Percentiles rank a stretch among this genome's conserved stretches.
phyloP scores from a whole-genome alignment of 2,113 vertebrate genomes.

The Esox niger region DNA sequence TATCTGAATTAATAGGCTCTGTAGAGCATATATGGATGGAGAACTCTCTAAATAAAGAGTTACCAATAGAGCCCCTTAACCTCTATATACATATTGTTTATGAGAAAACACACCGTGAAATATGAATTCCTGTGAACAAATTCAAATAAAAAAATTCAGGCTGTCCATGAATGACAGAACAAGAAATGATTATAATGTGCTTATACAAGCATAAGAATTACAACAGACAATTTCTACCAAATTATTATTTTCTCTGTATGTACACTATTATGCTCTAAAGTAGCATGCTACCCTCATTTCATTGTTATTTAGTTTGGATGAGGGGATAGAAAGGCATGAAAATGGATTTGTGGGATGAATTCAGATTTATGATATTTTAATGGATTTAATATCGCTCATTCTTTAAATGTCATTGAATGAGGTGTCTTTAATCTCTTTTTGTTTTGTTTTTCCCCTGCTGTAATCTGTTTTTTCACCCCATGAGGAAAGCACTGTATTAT shows the following conservation, averaged over 20 bases:
- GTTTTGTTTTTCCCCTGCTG: slow-evolving; percentile 18
- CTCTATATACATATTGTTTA: not conserved
- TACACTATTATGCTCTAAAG: slow-evolving; percentile 8
- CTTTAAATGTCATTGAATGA: slow-evolving; percentile 26
- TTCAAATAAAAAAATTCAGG: not conserved
- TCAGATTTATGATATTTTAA: slow-evolving; percentile 52
- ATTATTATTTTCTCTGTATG: not conserved
- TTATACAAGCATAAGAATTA: too few species aligned
- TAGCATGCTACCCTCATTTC: slow-evolving; percentile 34
- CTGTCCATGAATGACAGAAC: not conserved
- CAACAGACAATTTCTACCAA: slow-evolving; percentile 16
- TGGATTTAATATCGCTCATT: slow-evolving; percentile 45
- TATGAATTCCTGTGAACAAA: not conserved
- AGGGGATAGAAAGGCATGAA: slow-evolving; percentile 3
- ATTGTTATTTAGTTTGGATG: slow-evolving; percentile 35
- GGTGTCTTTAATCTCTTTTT: slow-evolving; percentile 41
- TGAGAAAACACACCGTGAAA: not conserved
- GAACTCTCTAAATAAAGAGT: too few species aligned
- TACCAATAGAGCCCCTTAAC: too few species aligned
- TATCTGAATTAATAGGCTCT: too few species aligned
- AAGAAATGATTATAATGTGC: not conserved
- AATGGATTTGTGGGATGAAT: slow-evolving; percentile 33
- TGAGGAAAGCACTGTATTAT: slow-evolving; percentile 31
- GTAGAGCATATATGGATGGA: too few species aligned
- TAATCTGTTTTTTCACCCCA: slow-evolving; percentile 42